phyloP scores from a whole-genome alignment of 2,888 invertebrate genomes.

The Cataglyphis rosenhaueri region DNA sequence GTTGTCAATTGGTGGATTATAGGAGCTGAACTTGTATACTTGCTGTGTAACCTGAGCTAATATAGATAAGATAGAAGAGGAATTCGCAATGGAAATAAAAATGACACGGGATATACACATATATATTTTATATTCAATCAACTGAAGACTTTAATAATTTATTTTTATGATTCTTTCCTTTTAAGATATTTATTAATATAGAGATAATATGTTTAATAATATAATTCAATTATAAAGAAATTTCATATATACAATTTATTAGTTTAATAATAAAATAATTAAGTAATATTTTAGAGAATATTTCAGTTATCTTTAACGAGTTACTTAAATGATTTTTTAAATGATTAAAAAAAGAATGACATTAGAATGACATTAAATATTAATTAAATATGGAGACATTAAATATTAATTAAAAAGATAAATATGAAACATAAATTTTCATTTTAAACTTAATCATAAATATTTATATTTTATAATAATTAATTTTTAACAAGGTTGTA shows the following conservation, averaged over 20 bases:
- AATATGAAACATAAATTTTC: not conserved
- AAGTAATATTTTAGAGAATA: not conserved
- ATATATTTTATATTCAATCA: not conserved
- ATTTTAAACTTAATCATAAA: not conserved
- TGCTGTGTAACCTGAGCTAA: conserved; percentile 60
- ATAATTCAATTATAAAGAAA: not conserved
- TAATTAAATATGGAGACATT: not conserved
- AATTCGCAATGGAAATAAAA: conserved; percentile 57
- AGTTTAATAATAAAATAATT: not conserved
- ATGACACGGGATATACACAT: not conserved
- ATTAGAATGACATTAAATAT: not conserved
- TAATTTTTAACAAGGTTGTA: not conserved
- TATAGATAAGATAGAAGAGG: conserved; percentile 66
- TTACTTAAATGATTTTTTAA: not conserved
- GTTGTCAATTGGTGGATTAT: conserved; percentile 1
- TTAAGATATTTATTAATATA: not conserved
- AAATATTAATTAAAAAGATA: not conserved
- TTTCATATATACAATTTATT: not conserved
- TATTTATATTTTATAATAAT: not conserved
- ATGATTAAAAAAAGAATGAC: not conserved
- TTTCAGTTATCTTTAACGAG: too few relatives aligned
- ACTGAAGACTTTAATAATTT: conserved; percentile 18
- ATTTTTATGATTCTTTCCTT: not conserved
- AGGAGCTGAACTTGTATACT: conserved; percentile 28
- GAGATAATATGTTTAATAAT: not conserved